Evolutionary conservation across 2,113 vertebrate species (phyloP).

Genomic region (Campylomormyrus numenius): DNA sequence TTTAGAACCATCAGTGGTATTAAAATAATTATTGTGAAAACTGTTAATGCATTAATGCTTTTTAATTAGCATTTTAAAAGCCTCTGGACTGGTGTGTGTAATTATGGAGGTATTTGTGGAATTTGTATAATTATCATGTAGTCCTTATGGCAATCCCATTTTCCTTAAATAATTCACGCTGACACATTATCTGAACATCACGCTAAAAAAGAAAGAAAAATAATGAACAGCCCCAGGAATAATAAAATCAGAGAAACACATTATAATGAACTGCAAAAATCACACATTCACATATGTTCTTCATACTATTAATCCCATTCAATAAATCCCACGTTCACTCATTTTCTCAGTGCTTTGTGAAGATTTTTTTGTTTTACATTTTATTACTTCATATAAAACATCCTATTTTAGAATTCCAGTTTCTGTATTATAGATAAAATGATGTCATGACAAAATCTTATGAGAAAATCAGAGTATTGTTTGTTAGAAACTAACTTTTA

Average conservation of each 20-base stretch:
- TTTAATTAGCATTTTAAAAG: not conserved
- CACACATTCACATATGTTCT: not conserved
- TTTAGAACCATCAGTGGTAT: not conserved
- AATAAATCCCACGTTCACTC: not conserved
- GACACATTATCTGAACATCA: not conserved
- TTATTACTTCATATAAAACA: not conserved
- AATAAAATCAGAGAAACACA: not conserved
- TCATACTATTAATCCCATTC: not conserved
- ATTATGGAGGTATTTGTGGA: not conserved
- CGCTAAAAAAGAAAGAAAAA: not conserved
- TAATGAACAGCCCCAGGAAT: not conserved
- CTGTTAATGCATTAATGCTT: not conserved
- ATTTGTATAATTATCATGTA: not conserved
- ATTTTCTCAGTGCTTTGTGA: not conserved
- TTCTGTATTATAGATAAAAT: not conserved
- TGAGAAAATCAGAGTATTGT: not conserved
- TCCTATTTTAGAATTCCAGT: not conserved
- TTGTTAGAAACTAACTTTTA: not conserved
- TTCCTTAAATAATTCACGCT: not conserved
- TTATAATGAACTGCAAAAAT: not conserved
- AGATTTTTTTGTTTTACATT: not conserved
- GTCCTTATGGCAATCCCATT: not conserved
- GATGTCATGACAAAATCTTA: not conserved
- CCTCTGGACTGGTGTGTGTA: not conserved
- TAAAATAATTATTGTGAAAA: not conserved